Evolutionary conservation across 2,888 invertebrate species (phyloP), one percentile per base, ranked within the genome.

Genomic region (Cantharis rufa): DNA sequence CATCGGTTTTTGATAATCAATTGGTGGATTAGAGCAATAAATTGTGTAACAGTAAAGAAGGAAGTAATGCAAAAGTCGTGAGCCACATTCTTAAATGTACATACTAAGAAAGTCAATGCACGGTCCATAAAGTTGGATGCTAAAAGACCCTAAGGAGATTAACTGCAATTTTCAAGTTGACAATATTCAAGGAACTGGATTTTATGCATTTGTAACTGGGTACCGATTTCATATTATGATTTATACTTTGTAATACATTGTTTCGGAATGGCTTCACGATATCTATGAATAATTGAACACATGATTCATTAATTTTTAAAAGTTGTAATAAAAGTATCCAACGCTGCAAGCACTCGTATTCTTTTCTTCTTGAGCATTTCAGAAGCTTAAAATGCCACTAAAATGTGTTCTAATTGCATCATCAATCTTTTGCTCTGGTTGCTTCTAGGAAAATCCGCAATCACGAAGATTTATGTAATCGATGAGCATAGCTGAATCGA

Each of bases 51-150:
- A 48, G 48, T n/a, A 15, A 70, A 70, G 16, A 66, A 66, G 64
- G 64, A 66, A 66, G 64, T 64, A 64, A 21, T 21, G 18, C 7
- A 18, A 21, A 18, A 21, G 24, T 66, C 64, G 64, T 21, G 64
- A 66, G 13, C 64, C 18, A 69, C 74, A 74, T 74, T 74, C 74
- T 48, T 70, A 70, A 74, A 73, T 73, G 73, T 62, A 69, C 68
- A 61, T 69, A 28, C 27, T 28, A 68, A 62, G 62, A 62, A 73
- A 74, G 74, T 74, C 74, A 74, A 74, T 32, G 74, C 70, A 74
- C 74, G 70, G 64, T 15, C 62, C 16, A 21, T 62, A 24, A 48
- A 48, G 48, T 48, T 72, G 66, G 71, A 62, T n/a, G 72, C 61
- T 48, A 68, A 64, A 62, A 62, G 61, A 24, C 70, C 70, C 70